Evolutionary conservation across 2,797 vertebrate species (phyloP), one percentile per base, ranked within the genome.

Genomic region (Choloepus didactylus): DNA sequence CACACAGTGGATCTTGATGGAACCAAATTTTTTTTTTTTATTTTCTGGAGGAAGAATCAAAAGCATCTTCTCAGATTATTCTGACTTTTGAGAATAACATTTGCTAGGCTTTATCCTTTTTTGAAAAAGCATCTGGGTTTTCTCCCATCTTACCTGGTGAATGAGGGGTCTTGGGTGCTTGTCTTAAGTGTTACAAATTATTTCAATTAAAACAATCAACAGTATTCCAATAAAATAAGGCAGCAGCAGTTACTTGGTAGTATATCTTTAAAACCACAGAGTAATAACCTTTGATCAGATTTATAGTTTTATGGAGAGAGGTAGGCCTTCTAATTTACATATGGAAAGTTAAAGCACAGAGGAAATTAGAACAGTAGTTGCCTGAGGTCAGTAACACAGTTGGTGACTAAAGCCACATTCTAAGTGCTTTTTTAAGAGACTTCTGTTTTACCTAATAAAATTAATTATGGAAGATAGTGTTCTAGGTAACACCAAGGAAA

Each of bases 41-140:
- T 10, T 18, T 56, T 29, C 41, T 82, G 7, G 5, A 70, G 41
- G 44, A 64, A 79, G 81, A 80, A 70, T 70, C 19, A 70, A 79
- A 70, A 82, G 38, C 21, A 38, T 76, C 15, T 87, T 69, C 15
- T 92, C 60, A 93, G 29, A 38, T 27, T 46, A 66, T 87, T 94
- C 25, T 86, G 38, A 41, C 60, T 86, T 93, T 94, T 70, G 38
- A 83, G 23, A 27, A 41, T 80, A 14, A 46, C 7, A 80, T 87
- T 91, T 93, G 23, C n/a, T 54, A 70, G 46, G 19, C 18, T 93
- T 88, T 82, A 73, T 67, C 38, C 93, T 75, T 85, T 73, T 67
- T 67, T 31, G 60, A 76, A 12, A 10, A 25, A 29, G 9, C 31
- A n/a, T 7, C 9, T 79, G 27, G 25, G 3, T 82, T 92, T 91